phyloP scores from a whole-genome alignment of 1,140 invertebrate species.

The Philotrypesis tridentata region DNA sequence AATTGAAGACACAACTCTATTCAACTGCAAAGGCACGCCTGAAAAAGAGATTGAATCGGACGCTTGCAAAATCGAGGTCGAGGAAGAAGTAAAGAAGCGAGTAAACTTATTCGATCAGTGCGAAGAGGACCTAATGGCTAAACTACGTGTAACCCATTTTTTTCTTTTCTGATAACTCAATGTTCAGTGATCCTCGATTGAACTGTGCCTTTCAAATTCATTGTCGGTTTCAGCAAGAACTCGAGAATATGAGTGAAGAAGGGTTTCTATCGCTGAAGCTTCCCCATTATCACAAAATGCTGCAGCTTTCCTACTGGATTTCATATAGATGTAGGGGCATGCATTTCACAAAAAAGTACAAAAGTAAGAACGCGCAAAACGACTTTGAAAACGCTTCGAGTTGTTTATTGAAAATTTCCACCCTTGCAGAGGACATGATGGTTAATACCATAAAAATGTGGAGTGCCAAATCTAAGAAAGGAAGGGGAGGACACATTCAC shows the following conservation, averaged over 20 bases:
- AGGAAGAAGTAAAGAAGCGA: neutral
- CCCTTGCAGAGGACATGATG: constrained; percentile 6
- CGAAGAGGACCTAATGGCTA: neutral
- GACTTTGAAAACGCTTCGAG: too few species aligned
- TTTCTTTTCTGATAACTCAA: too few species aligned
- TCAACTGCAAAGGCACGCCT: too few species aligned
- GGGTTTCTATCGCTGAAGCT: constrained; percentile 61
- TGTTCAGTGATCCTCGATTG: too few species aligned
- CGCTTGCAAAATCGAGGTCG: too few species aligned
- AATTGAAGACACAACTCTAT: too few species aligned
- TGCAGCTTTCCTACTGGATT: constrained; percentile 64
- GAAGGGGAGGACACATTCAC: neutral
- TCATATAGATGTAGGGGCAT: constrained; percentile 60
- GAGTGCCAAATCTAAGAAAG: neutral
- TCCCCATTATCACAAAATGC: constrained; percentile 62
- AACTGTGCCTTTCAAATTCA: too few species aligned
- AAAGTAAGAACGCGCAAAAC: too few species aligned
- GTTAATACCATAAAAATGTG: neutral
- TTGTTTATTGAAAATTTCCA: neutral
- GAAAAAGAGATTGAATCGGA: too few species aligned
- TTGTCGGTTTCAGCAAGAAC: constrained; percentile 55
- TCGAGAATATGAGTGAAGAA: constrained; percentile 62
- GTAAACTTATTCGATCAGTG: constrained; percentile 3
- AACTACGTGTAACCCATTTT: neutral
- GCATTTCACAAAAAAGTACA: constrained; percentile 50